Percentiles rank a stretch among this genome's conserved stretches.
These are phyloP conservation scores for Palloptera scutellata DNA, from an alignment of 2,888 invertebrate species.

Conservation along the genomic window DNA sequence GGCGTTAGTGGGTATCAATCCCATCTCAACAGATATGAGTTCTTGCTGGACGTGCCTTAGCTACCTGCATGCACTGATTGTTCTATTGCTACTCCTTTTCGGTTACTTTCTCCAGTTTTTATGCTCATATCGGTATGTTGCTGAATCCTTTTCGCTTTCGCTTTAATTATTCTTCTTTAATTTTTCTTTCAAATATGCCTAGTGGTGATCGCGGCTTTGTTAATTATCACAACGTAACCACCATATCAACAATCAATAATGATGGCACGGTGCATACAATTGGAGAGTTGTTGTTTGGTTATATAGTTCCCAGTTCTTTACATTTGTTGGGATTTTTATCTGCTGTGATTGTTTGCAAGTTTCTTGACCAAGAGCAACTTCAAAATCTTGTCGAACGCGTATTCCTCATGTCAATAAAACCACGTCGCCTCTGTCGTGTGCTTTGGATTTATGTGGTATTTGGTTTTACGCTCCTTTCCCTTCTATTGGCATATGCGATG, in stretches of 20 bases:
- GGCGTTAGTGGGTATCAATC: conserved; percentile 78
- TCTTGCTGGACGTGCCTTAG: conserved; percentile 71
- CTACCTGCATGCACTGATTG: conserved; percentile 74
- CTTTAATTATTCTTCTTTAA: not conserved
- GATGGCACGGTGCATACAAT: conserved; percentile 64
- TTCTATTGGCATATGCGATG: conserved; percentile 73
- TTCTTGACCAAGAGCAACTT: conserved; percentile 82
- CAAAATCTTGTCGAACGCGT: conserved; percentile 85
- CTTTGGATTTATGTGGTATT: conserved; percentile 78
- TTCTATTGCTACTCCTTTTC: conserved; percentile 72
- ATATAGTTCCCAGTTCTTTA: conserved; percentile 76
- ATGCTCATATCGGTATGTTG: conserved; percentile 75
- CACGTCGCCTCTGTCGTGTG: conserved; percentile 73
- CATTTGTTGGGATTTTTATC: conserved; percentile 79
- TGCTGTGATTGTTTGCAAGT: conserved; percentile 76
- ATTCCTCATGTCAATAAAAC: conserved; percentile 76
- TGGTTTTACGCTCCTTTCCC: conserved; percentile 75
- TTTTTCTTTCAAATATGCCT: conserved; percentile 5
- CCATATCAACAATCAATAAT: not conserved
- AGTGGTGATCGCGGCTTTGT: conserved; percentile 59
- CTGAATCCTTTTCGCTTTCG: no score
- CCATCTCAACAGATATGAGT: conserved; percentile 71
- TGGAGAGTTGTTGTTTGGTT: conserved; percentile 76
- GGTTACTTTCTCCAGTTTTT: conserved; percentile 82
- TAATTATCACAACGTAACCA: conserved; percentile 44